phyloP scores from a whole-genome alignment of 2,888 invertebrate species.

The Bursaphelenchus okinawaensis region DNA sequence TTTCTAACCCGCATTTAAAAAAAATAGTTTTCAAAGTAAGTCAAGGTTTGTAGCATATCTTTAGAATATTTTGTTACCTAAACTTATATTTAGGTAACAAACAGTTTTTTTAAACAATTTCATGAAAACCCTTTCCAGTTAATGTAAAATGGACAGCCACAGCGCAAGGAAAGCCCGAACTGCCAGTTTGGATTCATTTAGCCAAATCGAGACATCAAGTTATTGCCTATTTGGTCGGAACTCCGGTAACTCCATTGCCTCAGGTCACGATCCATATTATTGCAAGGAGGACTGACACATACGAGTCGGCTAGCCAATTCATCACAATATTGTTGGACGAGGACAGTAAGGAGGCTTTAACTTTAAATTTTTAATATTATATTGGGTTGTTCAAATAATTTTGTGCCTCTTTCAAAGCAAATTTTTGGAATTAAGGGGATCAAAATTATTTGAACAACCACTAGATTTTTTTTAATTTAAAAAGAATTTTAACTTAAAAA shows the following conservation, averaged over 20 bases:
- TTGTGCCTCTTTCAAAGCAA: too few species aligned
- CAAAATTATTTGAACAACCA: too few species aligned
- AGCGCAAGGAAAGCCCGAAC: slow-evolving; percentile 43
- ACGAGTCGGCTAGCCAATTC: slow-evolving; percentile 42
- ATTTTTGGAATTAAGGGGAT: too few species aligned
- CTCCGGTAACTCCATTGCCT: slow-evolving; percentile 45
- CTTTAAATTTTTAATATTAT: not conserved
- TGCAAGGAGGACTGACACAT: slow-evolving; percentile 48
- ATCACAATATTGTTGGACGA: slow-evolving; percentile 43
- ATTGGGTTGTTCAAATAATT: not conserved
- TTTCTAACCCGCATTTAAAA: too few species aligned
- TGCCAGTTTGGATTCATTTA: slow-evolving; percentile 52
- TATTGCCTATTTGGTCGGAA: slow-evolving; percentile 52
- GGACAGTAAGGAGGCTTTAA: slow-evolving; percentile 35
- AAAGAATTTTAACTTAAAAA: not conserved
- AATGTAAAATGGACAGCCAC: slow-evolving; percentile 56
- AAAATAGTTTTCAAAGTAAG: too few species aligned
- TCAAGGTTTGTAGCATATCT: too few species aligned
- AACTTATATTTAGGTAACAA: too few species aligned
- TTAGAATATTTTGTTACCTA: too few species aligned
- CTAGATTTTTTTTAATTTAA: not conserved
- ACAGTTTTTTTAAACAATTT: too few species aligned
- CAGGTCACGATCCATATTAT: slow-evolving; percentile 52
- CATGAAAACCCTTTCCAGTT: too few species aligned
- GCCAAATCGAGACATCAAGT: slow-evolving; percentile 46